Conservation (phyloP, 2,797 vertebrate species). For the Xiphophorus birchmanni region DNA sequence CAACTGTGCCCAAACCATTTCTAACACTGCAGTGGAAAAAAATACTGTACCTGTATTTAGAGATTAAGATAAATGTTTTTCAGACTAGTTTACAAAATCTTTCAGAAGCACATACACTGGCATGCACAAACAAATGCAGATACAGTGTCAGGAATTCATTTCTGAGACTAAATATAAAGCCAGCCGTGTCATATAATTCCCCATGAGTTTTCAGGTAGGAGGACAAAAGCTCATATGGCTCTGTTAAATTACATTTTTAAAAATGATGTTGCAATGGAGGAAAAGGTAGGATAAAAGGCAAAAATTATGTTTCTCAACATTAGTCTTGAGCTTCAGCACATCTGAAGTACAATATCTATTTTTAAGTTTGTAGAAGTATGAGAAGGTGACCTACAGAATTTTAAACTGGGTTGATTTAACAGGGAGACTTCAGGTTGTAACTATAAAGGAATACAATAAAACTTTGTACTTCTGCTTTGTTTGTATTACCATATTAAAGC, state of each 20-base stretch:
- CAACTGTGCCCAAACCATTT: not conserved
- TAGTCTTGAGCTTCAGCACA: slow-evolving; percentile 15
- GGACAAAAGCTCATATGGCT: slow-evolving; percentile 38
- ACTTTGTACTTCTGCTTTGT: not conserved
- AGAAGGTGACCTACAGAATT: slow-evolving; percentile 29
- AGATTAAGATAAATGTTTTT: slow-evolving; percentile 22
- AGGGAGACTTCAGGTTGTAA: not conserved
- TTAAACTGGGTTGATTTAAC: slow-evolving; percentile 16
- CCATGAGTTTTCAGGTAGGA: slow-evolving; percentile 46
- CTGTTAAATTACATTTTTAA: slow-evolving; percentile 42
- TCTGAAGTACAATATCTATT: slow-evolving; percentile 31
- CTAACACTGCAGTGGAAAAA: not conserved
- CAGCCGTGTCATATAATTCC: slow-evolving; percentile 38
- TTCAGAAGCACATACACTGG: not conserved
- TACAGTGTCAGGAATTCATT: slow-evolving; percentile 42
- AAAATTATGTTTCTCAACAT: not conserved
- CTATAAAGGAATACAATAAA: not conserved
- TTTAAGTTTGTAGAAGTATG: slow-evolving; percentile 36
- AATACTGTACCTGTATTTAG: not conserved
- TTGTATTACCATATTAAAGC: slow-evolving; percentile 7
- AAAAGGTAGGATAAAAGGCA: not conserved
- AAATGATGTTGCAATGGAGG: slow-evolving; percentile 13
- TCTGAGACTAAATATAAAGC: slow-evolving; percentile 34
- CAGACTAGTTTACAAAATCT: slow-evolving; percentile 43
- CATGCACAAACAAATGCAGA: slow-evolving; percentile 7